Evolutionary conservation across 2,113 vertebrate genomes (phyloP), one percentile per base, ranked within the genome.

Genomic region (Oreochromis spilurus): DNA sequence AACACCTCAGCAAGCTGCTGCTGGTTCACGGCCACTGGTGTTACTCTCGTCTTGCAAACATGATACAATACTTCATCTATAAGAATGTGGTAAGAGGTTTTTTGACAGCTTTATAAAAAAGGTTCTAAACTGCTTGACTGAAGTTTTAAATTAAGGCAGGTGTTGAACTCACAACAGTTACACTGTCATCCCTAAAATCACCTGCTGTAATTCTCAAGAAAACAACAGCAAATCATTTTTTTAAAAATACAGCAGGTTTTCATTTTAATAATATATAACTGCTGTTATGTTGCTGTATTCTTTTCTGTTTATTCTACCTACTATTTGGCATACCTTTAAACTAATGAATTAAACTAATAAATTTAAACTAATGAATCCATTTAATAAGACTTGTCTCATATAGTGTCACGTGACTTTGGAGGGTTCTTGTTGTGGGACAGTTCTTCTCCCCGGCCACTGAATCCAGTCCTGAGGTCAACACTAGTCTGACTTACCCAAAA

Each of bases 1-100:
- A 97, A 67, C 97, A 99, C 86, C 96, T 99, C 50, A 96, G 97
- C 85, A 99, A 98, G 83, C 95, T 99, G 60, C 94, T 99, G 43
- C 96, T 99, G 3, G 98, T 99, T 54, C 98, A 99, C 0, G 99
- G 98, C 3, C 98, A 97, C 58, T 99, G 98, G 98, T 99, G 98
- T 85, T 99, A 97, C 79, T 89, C 95, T 2, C 97, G 98, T 34
- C 94, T 99, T 72, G 96, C 97, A 48, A 98, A 97, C 91, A 98
- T 99, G 98, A 97, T 98, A 89, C 96, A 98, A 29, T 99, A 98
- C 87, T 99, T 98, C 94, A 97, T 99, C 95, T 99, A 99, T 91
- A 99, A 99, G 96, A 99, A 99, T 9, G 97, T 99, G 97, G 99
- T 99, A 89, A 96, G 96, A 58, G 4, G 12, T 2, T 55, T 31